Conservation (phyloP, 2,797 vertebrate species). For the Nothura maculosa region DNA sequence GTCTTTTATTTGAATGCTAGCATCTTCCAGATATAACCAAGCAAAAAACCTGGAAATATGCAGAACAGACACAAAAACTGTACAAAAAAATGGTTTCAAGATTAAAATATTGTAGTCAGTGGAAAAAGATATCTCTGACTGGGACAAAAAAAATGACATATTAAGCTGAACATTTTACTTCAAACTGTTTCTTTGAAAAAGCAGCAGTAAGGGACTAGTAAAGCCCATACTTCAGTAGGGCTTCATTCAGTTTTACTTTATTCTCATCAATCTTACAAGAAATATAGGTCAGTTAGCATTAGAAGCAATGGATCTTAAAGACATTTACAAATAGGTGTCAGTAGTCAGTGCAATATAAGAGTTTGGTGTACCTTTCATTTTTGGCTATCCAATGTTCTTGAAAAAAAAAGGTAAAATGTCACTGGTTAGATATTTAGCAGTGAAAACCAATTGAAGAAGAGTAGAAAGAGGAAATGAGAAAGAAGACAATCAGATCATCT, state of each 20-base stretch:
- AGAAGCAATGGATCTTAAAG: background rate
- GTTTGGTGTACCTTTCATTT: background rate
- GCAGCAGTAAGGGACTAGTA: background rate
- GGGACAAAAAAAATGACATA: background rate
- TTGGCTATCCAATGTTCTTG: background rate
- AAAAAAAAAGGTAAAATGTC: background rate
- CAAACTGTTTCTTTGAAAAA: background rate
- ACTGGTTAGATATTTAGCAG: background rate
- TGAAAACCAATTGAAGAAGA: background rate
- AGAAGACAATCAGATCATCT: background rate
- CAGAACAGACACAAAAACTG: background rate
- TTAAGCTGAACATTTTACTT: background rate
- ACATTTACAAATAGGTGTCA: background rate
- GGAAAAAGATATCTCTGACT: background rate
- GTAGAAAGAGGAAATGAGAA: background rate
- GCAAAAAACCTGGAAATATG: background rate
- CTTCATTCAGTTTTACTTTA: background rate
- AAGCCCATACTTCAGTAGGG: background rate
- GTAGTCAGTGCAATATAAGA: background rate
- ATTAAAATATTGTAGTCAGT: background rate
- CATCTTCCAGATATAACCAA: background rate
- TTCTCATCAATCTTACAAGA: background rate
- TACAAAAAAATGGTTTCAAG: background rate
- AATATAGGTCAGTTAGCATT: background rate
- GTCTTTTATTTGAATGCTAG: background rate